Conservation (phyloP, 2,888 invertebrate genomes). For the Baccha elongata region DNA sequence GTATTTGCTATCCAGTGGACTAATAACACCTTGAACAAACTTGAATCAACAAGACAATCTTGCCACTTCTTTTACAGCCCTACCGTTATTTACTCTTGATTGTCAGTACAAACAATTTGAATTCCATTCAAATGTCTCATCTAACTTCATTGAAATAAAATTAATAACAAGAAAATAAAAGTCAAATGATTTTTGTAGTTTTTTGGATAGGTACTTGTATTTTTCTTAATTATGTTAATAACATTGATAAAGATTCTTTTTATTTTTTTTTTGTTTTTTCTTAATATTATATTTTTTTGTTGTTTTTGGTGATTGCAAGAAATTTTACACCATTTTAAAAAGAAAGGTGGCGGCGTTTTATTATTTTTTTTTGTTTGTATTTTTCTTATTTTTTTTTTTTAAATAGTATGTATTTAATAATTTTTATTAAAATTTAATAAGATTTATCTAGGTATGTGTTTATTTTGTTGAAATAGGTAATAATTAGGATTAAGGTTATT, state of each 20-base stretch:
- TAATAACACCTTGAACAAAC: no score
- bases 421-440: slow-evolving; percentile 75
- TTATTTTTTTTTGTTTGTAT: slow-evolving; percentile 75
- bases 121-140: no score
- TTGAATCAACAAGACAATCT: no score
- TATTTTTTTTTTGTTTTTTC: slow-evolving; percentile 74
- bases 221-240: slow-evolving; percentile 81
- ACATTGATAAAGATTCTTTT: slow-evolving; percentile 80
- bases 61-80: no score
- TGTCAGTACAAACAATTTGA: no score
- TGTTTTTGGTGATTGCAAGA: slow-evolving; percentile 76
- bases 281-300: slow-evolving; percentile 77
- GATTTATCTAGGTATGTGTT: slow-evolving; percentile 72
- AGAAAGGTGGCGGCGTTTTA: slow-evolving; percentile 75
- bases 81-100: no score
- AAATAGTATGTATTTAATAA: slow-evolving; percentile 58
- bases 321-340: slow-evolving; percentile 77
- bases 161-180: slow-evolving; percentile 22
- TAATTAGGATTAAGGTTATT: slow-evolving; percentile 62
- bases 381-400: slow-evolving; percentile 75
- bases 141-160: no score
- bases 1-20: no score
- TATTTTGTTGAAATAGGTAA: slow-evolving; percentile 61
- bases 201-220: slow-evolving; percentile 76
- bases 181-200: slow-evolving; percentile 66